These are phyloP conservation scores for Rhadinocentrus ornatus DNA, from an alignment of 2,797 vertebrate genomes.

Conservation along the genomic window DNA sequence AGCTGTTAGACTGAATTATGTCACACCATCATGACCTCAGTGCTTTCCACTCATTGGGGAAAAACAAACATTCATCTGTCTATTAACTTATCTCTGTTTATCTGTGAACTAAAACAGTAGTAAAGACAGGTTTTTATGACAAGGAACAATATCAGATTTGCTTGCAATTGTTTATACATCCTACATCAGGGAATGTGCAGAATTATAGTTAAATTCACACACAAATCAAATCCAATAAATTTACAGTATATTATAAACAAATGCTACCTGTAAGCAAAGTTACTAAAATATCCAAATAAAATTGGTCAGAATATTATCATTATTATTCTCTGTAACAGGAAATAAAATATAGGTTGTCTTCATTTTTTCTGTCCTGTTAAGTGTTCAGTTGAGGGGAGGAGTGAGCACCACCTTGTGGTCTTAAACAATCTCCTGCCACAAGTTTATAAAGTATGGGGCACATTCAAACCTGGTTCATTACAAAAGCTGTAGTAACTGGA, in stretches of 20 bases:
- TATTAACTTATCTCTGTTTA: background rate
- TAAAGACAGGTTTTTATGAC: background rate
- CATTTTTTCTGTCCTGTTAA: background rate
- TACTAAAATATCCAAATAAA: background rate
- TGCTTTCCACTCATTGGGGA: slow-evolving; percentile 17
- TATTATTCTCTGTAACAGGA: background rate
- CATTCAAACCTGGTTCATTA: background rate
- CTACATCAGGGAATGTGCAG: background rate
- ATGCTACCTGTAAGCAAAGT: no score
- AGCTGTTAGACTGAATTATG: slow-evolving; percentile 47
- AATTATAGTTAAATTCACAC: background rate
- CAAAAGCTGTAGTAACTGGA: background rate
- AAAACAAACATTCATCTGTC: background rate
- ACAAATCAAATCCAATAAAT: no score
- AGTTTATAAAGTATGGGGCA: background rate
- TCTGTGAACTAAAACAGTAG: background rate
- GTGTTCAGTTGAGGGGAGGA: background rate
- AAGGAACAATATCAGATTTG: no score
- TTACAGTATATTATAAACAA: no score
- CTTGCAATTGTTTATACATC: no score
- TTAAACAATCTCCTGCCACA: background rate
- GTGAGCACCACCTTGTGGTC: slow-evolving; percentile 45
- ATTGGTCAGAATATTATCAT: background rate
- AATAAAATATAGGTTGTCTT: no score
- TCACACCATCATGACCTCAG: slow-evolving; percentile 43